Evolutionary conservation across 2,113 vertebrate genomes (phyloP).

Genomic region (Ophiodon elongatus): DNA sequence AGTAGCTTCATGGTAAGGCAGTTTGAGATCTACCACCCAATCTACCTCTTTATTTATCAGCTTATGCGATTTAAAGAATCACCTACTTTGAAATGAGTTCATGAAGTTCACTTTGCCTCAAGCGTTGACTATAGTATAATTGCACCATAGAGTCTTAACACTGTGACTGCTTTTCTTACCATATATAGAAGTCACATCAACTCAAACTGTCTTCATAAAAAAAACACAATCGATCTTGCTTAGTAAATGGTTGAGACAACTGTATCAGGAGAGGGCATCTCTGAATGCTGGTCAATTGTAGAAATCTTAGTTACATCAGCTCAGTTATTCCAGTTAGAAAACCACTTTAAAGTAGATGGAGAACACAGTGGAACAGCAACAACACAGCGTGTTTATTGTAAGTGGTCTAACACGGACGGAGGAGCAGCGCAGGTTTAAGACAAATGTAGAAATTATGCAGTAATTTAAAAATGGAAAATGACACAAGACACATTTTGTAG

Average conservation of each 20-base stretch:
- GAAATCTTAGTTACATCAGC: neutral
- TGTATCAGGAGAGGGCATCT: neutral
- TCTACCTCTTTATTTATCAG: neutral
- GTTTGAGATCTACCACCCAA: too few species aligned
- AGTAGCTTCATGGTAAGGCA: neutral
- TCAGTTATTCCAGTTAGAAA: neutral
- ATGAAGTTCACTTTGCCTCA: constrained; percentile 10
- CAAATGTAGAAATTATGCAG: constrained; percentile 11
- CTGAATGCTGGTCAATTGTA: neutral
- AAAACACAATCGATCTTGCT: constrained; percentile 24
- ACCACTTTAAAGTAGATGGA: neutral
- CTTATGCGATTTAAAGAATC: neutral
- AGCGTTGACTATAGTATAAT: constrained; percentile 1
- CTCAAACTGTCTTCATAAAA: constrained; percentile 8
- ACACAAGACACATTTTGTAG: neutral
- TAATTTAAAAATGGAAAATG: neutral
- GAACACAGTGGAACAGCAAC: constrained; percentile 26
- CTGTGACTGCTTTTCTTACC: constrained; percentile 36
- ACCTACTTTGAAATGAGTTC: neutral
- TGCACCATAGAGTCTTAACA: constrained; percentile 53
- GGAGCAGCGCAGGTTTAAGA: constrained; percentile 11
- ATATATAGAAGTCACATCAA: constrained; percentile 37
- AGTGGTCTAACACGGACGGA: constrained; percentile 8
- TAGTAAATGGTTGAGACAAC: constrained; percentile 7
- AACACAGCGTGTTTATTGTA: constrained; percentile 55